A percentile compares a stretch with the other conserved stretches of the same genome.
These are phyloP conservation scores for Eumaeus atala DNA, from an alignment of 1,140 invertebrate species.

Conservation along the genomic window DNA sequence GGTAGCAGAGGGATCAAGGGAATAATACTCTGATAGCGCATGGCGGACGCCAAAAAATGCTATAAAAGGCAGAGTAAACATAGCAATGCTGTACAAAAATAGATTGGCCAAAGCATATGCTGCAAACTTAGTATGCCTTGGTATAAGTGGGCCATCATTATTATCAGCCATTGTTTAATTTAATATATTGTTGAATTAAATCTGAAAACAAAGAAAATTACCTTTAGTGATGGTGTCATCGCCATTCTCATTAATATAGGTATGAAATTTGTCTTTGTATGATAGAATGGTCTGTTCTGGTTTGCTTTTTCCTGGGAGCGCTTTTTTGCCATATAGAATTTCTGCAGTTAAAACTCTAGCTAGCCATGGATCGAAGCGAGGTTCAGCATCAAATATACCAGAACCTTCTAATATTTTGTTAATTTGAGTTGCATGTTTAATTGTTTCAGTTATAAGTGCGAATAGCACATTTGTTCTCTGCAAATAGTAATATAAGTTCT, in stretches of 20 bases:
- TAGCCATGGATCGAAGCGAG: conserved; percentile 80
- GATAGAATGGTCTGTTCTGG: conserved; percentile 80
- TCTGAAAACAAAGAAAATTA: conserved; percentile 69
- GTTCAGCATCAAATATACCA: conserved; percentile 79
- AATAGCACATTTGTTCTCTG: conserved; percentile 82
- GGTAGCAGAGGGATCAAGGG: conserved; percentile 76
- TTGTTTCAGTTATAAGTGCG: conserved; percentile 82
- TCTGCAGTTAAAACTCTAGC: conserved; percentile 86
- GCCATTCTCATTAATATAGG: conserved; percentile 40
- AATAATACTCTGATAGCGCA: conserved; percentile 76
- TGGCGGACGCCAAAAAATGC: conserved; percentile 82
- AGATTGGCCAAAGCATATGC: conserved; percentile 77
- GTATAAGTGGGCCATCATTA: conserved; percentile 55
- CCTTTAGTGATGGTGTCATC: conserved; percentile 57
- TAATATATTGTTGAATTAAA: conserved; percentile 34
- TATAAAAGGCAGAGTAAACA: conserved; percentile 88
- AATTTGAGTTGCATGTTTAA: conserved; percentile 79
- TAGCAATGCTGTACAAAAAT: conserved; percentile 85
- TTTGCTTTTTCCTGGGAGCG: conserved; percentile 79
- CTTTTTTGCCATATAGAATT: conserved; percentile 85
- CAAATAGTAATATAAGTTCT: conserved; percentile 36
- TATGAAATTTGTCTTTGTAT: conserved; percentile 76
- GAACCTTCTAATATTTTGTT: conserved; percentile 78
- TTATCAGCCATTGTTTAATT: conserved; percentile 53
- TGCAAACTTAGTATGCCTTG: conserved; percentile 63